Evolutionary conservation across 2,888 invertebrate species (phyloP), one percentile per base, ranked within the genome.

Genomic region (Folsomia candida): DNA sequence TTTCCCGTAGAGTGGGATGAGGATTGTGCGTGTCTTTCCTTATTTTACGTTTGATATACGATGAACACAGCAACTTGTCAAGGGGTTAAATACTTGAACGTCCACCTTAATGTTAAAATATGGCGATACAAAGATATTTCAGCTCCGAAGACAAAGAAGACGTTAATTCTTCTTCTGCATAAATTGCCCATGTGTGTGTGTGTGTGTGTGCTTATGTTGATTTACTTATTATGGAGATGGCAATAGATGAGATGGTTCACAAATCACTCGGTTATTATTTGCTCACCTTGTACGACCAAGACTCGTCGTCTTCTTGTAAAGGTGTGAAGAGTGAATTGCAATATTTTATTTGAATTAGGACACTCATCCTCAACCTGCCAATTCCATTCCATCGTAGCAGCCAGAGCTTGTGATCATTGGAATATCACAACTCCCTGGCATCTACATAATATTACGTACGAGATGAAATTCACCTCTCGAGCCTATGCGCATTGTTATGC

Each of bases 21-120:
- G 9, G 57, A n/a, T 22, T 57, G 59, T 59, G 59, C 59, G 59
- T 59, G 59, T 26, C 59, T 59, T 59, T 59, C 26, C 14, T 22
- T 25, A 25, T 26, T 59, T 59, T 59, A 25, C 26, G 20, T 25
- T 14, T 59, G 59, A 59, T 4, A 37, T 14, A 37, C 14, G 37
- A 37, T 37, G 14, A 59, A 25, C 25, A 26, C 14, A 59, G 59
- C 26, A 59, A 59, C 59, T 59, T 59, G 59, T 59, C 59, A 59
- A 25, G 59, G 37, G 37, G 37, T 37, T 4, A 37, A 37, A 9
- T 37, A 37, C 37, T 37, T 14, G 37, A 37, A 37, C 37, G 37
- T 37, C n/a, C n/a, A n/a, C n/a, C n/a, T n/a, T n/a, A n/a, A n/a
- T n/a, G n/a, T n/a, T n/a, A n/a, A n/a, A n/a, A n/a, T n/a, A n/a